These are phyloP conservation scores for Eristalinus sepulchralis DNA, from an alignment of 2,888 invertebrate genomes.

Conservation along the genomic window DNA sequence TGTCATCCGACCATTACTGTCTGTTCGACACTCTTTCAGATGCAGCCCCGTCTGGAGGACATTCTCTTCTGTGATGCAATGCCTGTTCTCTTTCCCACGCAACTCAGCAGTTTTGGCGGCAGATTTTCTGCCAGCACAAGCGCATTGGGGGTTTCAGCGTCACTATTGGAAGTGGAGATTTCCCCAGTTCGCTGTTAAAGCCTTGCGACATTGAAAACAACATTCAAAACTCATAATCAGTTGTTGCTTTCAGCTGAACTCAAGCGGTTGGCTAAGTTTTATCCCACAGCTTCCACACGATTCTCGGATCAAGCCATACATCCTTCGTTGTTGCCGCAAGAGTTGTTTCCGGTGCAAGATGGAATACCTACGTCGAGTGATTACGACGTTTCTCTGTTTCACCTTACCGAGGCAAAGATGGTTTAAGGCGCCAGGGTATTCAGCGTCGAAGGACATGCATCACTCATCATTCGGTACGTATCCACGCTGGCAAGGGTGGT, in stretches of 20 bases:
- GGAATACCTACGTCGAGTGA: too few species aligned
- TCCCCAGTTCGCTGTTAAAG: conserved; percentile 11
- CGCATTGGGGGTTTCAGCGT: conserved; percentile 43
- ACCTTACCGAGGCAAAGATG: conserved; percentile 61
- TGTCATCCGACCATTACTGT: not conserved
- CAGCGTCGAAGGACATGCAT: conserved; percentile 29
- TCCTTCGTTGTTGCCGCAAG: conserved; percentile 3
- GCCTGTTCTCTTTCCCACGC: not conserved
- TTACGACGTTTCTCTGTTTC: conserved; percentile 28
- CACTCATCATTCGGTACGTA: conserved; percentile 46
- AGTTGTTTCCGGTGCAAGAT: conserved; percentile 34
- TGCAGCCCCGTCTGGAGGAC: conserved; percentile 63
- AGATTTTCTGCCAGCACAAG: conserved; percentile 4
- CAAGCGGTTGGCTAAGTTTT: conserved; percentile 39
- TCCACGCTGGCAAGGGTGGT: conserved; percentile 26
- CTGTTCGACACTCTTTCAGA: not conserved
- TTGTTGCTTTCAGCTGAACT: conserved; percentile 51
- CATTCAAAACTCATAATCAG: conserved; percentile 56
- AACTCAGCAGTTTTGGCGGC: conserved; percentile 58
- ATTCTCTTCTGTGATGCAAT: conserved; percentile 31
- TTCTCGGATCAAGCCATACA: conserved; percentile 5
- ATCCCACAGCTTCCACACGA: too few species aligned
- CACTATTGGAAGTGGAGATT: conserved; percentile 18
- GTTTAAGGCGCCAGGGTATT: conserved; percentile 56
- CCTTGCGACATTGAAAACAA: conserved; percentile 35